Percentiles rank a stretch among this genome's conserved stretches.
Evolutionary conservation across 2,797 vertebrate genomes (phyloP).

Genomic region (Paratrypauchen microcephalus): DNA sequence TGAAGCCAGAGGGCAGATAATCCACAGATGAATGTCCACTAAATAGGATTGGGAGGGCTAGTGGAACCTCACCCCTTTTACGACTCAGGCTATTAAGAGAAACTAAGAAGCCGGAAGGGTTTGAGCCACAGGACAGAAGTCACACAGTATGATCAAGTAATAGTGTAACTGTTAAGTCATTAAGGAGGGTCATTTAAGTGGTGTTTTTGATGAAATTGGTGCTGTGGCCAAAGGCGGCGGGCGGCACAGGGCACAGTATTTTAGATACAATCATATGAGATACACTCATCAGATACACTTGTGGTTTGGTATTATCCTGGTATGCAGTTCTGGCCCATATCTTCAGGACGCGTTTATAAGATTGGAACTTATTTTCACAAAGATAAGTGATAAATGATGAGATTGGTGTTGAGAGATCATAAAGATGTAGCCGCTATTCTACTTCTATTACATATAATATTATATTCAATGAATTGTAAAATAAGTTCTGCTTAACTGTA

Average conservation of each 20-base stretch:
- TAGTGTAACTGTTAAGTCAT: constrained; percentile 21
- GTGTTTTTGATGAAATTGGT: background rate
- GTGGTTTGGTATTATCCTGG: background rate
- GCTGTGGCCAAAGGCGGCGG: background rate
- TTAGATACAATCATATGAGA: no score
- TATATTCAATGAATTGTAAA: no score
- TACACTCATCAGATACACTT: background rate
- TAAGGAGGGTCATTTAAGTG: constrained; percentile 5
- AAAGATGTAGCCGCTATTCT: background rate
- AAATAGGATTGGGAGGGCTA: constrained; percentile 62
- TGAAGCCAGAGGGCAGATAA: constrained; percentile 54
- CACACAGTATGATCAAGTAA: constrained; percentile 51
- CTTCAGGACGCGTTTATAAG: background rate
- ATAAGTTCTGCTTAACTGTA: no score
- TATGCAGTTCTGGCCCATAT: background rate
- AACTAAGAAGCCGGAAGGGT: constrained; percentile 37
- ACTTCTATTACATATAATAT: background rate
- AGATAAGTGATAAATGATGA: background rate
- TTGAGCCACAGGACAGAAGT: constrained; percentile 28
- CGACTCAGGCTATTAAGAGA: constrained; percentile 23
- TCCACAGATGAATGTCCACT: constrained; percentile 63
- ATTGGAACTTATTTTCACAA: background rate
- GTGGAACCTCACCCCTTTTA: constrained; percentile 32
- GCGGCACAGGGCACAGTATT: background rate
- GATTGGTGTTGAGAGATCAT: background rate